These are phyloP conservation scores for Halocaridina rubra DNA, from an alignment of 2,888 invertebrate genomes.

Conservation along the genomic window DNA sequence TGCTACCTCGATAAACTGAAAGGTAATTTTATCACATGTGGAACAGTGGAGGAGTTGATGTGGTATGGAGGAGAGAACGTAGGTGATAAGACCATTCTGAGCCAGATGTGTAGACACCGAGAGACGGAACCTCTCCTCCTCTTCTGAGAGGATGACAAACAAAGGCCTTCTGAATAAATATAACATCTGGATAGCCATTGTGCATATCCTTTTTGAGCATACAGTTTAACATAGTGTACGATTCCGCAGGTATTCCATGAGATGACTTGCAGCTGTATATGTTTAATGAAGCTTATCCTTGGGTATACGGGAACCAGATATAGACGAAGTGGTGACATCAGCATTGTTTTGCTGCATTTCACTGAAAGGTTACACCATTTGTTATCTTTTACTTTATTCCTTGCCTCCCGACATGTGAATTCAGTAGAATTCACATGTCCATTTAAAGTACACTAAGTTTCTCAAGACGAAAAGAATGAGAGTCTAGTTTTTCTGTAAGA, in stretches of 20 bases:
- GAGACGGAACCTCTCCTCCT: not conserved
- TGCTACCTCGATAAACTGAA: not conserved
- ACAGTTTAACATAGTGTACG: not conserved
- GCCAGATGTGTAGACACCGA: not conserved
- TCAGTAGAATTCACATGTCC: not conserved
- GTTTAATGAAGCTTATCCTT: not conserved
- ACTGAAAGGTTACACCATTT: too few species aligned
- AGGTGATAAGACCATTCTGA: not conserved
- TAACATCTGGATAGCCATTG: not conserved
- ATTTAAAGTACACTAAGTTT: not conserved
- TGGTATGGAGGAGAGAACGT: slow-evolving; percentile 1
- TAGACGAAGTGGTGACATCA: not conserved
- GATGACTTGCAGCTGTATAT: slow-evolving; percentile 3
- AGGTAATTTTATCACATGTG: not conserved
- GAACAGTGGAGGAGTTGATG: not conserved
- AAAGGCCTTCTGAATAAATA: slow-evolving; percentile 6
- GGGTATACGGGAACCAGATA: not conserved
- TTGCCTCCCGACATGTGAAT: not conserved
- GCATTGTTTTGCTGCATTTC: not conserved
- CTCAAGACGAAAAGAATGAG: not conserved
- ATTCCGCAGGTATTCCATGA: slow-evolving; percentile 13
- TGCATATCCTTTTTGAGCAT: not conserved
- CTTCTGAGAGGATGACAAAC: not conserved
- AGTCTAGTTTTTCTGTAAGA: not conserved
- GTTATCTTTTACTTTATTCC: too few species aligned